A percentile compares a stretch with the other conserved stretches of the same genome.
phyloP scores from a whole-genome alignment of 37 sponge, comb jelly and placozoan species.

The Theonella swinhoei region DNA sequence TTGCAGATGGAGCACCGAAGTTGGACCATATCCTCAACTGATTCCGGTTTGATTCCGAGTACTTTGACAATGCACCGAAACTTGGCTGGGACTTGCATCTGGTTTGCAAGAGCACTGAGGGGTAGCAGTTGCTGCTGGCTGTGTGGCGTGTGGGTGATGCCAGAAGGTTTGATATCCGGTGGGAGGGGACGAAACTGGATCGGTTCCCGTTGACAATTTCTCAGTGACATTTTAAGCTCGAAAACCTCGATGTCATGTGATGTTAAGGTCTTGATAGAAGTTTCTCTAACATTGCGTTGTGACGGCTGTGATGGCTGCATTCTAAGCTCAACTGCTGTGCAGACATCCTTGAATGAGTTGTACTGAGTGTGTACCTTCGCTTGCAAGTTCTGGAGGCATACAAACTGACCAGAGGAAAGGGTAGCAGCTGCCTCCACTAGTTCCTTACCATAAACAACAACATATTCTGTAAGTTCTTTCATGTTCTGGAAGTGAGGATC shows the following conservation, averaged over 20 bases:
- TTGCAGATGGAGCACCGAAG: slow-evolving; percentile 9
- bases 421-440: not conserved
- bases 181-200: not conserved
- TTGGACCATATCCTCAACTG: slow-evolving; percentile 24
- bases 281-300: not conserved
- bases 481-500: not conserved
- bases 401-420: not conserved
- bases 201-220: not conserved
- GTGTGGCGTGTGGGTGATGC: not conserved
- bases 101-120: not conserved
- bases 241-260: not conserved
- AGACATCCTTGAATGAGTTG: not conserved
- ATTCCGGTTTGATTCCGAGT: not conserved
- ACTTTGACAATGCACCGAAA: slow-evolving; percentile 26
- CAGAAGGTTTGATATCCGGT: not conserved
- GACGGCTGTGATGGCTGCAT: not conserved
- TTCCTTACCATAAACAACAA: not conserved
- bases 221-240: not conserved
- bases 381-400: slow-evolving; percentile 2
- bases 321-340: not conserved
- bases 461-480: not conserved
- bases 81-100: not conserved
- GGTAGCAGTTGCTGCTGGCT: not conserved
- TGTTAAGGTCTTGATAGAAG: not conserved
- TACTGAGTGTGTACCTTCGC: not conserved